Base-by-base conservation (phyloP, 2,888 invertebrate genomes). In the Deladenus siricidicola region DNA sequence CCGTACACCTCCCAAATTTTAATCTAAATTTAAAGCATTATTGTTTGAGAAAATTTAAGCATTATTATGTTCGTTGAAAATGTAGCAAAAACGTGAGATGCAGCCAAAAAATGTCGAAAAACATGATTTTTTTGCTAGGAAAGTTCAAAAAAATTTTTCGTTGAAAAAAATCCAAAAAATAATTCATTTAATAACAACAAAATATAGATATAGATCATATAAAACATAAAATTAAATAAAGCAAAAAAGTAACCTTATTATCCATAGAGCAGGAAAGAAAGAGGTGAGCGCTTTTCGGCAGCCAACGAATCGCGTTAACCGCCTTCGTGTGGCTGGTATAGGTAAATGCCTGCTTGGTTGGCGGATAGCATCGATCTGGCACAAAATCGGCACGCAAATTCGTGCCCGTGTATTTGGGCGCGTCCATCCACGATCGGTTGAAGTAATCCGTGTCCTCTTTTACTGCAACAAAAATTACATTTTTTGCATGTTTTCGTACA, bases 1-100 rank as follows among this genome's bases (percentile, higher is more conserved):
- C 92, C 91, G 80, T 93, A 98, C 1, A 96, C 94, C 81, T 98
- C 94, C 96, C 96, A 99, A 30, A 98, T 84, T 88, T 89, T 76
- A 59, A 76, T 69, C 71, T 73, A 29, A 55, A 71, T n/a, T n/a
- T n/a, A n/a, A n/a, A n/a, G n/a, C n/a, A n/a, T n/a, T n/a, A n/a
- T n/a, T n/a, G n/a, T n/a, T n/a, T n/a, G n/a, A n/a, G n/a, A n/a
- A n/a, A n/a, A n/a, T n/a, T n/a, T n/a, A n/a, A n/a, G n/a, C n/a
- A n/a, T n/a, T n/a, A n/a, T n/a, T 58, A 19, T 17, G 26, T 19
- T 57, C 42, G 28, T n/a, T n/a, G n/a, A n/a, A n/a, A n/a, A n/a
- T n/a, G n/a, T n/a, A n/a, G n/a, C n/a, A n/a, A n/a, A n/a, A n/a
- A n/a, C n/a, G n/a, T n/a, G n/a, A n/a, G n/a, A n/a, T n/a, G n/a